Evolutionary conservation across 2,888 invertebrate species (phyloP).

Genomic region (Watsonalla cultraria): DNA sequence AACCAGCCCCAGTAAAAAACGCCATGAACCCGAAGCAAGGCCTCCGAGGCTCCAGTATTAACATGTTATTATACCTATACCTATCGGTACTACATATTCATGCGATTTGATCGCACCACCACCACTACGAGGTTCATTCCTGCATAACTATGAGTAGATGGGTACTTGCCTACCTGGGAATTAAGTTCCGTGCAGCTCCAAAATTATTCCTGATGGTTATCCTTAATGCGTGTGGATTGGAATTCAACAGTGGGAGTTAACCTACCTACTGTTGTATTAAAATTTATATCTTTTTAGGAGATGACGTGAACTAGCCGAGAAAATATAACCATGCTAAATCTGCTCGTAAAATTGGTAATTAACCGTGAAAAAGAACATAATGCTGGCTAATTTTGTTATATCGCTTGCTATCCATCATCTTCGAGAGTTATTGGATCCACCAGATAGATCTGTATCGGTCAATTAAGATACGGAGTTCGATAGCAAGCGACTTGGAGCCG

Average conservation of each 20-base stretch:
- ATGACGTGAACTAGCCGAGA: too few relatives aligned
- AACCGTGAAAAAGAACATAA: neutral
- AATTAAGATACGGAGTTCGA: constrained; percentile 21
- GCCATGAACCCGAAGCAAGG: constrained; percentile 70
- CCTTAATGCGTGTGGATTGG: too few relatives aligned
- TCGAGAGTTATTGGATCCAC: constrained; percentile 24
- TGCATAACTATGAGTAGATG: too few relatives aligned
- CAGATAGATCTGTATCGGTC: constrained; percentile 26
- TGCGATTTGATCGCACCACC: constrained; percentile 35
- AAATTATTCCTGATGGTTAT: too few relatives aligned
- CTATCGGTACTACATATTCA: constrained; percentile 26
- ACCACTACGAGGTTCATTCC: neutral
- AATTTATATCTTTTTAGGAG: too few relatives aligned
- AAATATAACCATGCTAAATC: too few relatives aligned
- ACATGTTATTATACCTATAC: constrained; percentile 41
- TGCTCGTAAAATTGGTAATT: too few relatives aligned
- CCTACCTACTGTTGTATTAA: too few relatives aligned
- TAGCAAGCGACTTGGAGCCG: constrained; percentile 20
- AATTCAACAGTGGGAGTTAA: too few relatives aligned
- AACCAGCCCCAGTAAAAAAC: constrained; percentile 60
- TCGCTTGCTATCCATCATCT: constrained; percentile 21
- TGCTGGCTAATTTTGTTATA: constrained; percentile 24
- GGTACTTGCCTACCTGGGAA: too few relatives aligned
- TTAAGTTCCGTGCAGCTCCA: too few relatives aligned
- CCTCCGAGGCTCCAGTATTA: constrained; percentile 54